Evolutionary conservation across 2,888 invertebrate genomes (phyloP).

Genomic region (Steinernema scapterisci): DNA sequence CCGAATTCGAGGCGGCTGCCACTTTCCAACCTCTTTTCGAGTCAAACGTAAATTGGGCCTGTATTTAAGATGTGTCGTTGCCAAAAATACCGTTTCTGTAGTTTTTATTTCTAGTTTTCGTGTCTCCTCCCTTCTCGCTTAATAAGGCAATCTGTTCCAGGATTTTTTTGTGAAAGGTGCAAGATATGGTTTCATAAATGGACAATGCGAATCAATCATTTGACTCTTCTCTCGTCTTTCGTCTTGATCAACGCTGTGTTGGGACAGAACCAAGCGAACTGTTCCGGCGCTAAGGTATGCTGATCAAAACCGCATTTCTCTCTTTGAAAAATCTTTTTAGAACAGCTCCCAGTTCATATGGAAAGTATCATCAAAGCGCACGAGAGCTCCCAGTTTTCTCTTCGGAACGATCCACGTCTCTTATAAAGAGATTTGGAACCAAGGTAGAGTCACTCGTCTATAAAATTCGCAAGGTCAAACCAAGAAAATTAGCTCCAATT

Average conservation of each 20-base stretch:
- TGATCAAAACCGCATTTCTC: background rate
- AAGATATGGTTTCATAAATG: too few species aligned
- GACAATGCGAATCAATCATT: too few species aligned
- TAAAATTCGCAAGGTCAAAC: background rate
- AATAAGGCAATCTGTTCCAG: too few species aligned
- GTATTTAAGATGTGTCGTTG: too few species aligned
- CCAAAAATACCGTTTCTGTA: too few species aligned
- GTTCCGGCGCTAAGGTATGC: background rate
- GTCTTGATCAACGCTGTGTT: too few species aligned
- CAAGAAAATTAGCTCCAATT: slow-evolving; percentile 1
- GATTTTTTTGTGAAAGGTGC: too few species aligned
- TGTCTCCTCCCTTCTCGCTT: too few species aligned
- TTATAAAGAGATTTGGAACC: slow-evolving; percentile 14
- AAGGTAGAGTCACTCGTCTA: slow-evolving; percentile 10
- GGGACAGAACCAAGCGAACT: background rate
- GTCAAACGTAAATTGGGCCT: too few species aligned
- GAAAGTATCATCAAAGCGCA: background rate
- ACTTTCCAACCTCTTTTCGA: background rate
- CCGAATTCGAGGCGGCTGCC: slow-evolving; percentile 13
- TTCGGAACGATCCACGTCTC: slow-evolving; percentile 15
- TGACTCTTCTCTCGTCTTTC: too few species aligned
- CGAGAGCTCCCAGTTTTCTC: background rate
- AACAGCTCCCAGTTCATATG: background rate
- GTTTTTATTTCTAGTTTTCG: too few species aligned
- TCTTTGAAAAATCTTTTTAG: background rate